Base-by-base conservation (phyloP, 2,888 invertebrate genomes). In the Incurvaria masculella region DNA sequence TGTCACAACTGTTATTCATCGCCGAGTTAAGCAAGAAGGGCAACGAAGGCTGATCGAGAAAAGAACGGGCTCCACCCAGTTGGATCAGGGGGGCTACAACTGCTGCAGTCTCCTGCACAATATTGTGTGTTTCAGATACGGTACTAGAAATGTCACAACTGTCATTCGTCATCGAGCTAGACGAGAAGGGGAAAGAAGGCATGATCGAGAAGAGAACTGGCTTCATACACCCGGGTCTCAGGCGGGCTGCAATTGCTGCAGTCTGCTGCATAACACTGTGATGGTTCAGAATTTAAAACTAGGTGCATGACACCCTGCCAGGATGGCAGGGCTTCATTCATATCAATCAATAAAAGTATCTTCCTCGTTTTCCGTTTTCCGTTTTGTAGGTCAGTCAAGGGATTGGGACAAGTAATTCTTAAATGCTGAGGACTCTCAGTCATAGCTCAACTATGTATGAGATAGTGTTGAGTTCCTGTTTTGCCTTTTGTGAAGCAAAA, bases 111-210 rank as follows among this genome's bases (percentile, higher is more conserved):
- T 89, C 44, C 79, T 87, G 17, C 83, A 87, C 51, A 79, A 80
- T 50, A 81, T 83, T 60, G 85, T 86, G 49, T 92, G 92, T 63
- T 80, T 91, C n/a, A 83, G 89, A 86, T 86, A 59, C 55, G 63
- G 41, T 3, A 20, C 81, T 98, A 47, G 97, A 97, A 79, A 88
- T 95, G 10, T 94, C 95, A 3, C 86, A 90, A 55, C 72, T 96
- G 48, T 97, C 98, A 0, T 99, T 99, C 65, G 85, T 98, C 52
- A 80, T 85, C 26, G 91, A 91, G 23, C 78, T 97, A 21, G 98
- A 98, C 1, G 79, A 81, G 2, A 98, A 98, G 65, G 89, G 8
- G 93, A 95, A 93, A 65, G 98, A 99, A 68, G 95, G 96, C 1
- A 74, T 90, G 57, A 83, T 98, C 4, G 81, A 87, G 61, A 98